These are phyloP conservation scores for Leptarthrus brevirostris DNA, from an alignment of 2,888 invertebrate species.

Conservation along the genomic window DNA sequence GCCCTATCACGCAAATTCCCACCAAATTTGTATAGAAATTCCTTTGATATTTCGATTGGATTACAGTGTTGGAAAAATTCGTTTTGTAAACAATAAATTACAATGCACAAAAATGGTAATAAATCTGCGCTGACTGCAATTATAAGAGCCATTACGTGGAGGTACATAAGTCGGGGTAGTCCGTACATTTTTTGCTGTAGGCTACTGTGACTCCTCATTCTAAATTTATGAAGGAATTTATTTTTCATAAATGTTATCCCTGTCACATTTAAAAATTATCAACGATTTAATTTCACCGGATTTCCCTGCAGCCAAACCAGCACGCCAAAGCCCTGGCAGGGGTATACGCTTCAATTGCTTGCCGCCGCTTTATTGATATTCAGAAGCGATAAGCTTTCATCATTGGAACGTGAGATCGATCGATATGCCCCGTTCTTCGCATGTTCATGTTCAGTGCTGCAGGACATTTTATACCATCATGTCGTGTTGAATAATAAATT, in stretches of 20 bases:
- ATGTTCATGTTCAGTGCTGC: conserved; percentile 2
- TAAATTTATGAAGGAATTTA: conserved; percentile 17
- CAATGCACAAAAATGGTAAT: too few relatives aligned
- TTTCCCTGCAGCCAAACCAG: not conserved
- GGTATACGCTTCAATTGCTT: conserved; percentile 21
- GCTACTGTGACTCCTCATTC: not conserved
- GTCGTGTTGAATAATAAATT: conserved; percentile 44
- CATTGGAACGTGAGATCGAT: conserved; percentile 34
- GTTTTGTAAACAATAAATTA: too few relatives aligned
- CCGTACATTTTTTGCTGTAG: too few relatives aligned
- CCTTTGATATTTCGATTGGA: too few relatives aligned
- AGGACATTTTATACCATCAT: conserved; percentile 31
- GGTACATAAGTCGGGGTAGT: too few relatives aligned
- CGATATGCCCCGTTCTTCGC: not conserved
- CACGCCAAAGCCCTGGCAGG: too few relatives aligned
- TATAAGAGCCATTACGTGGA: too few relatives aligned
- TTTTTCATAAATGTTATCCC: conserved; percentile 19
- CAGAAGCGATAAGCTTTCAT: conserved; percentile 39
- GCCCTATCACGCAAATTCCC: too few relatives aligned
- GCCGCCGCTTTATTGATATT: conserved; percentile 24
- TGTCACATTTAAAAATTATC: conserved; percentile 17
- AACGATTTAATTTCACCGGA: conserved; percentile 23
- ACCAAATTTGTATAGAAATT: too few relatives aligned
- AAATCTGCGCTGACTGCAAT: too few relatives aligned
- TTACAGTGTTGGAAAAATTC: too few relatives aligned